Evolutionary conservation across 2,888 invertebrate genomes (phyloP).

Genomic region (Andrena hattorfiana): DNA sequence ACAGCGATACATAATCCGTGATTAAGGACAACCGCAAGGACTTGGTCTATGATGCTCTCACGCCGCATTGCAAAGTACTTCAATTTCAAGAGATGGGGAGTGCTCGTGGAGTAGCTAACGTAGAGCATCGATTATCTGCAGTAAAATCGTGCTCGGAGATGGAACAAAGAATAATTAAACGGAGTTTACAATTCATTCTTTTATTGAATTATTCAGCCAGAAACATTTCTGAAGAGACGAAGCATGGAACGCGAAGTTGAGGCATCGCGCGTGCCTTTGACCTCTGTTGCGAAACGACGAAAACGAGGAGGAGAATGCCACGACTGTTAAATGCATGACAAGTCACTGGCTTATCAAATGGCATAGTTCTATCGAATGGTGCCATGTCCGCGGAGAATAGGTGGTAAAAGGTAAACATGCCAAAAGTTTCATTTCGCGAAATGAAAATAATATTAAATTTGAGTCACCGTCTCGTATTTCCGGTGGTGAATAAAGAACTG

Average conservation of each 20-base stretch:
- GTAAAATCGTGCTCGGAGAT: neutral
- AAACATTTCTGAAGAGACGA: neutral
- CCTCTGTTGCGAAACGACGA: neutral
- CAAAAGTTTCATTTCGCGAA: constrained; percentile 70
- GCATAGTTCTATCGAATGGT: constrained; percentile 4
- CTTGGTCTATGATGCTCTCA: constrained; percentile 25
- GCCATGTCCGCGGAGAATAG: constrained; percentile 24
- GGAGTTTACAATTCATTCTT: neutral
- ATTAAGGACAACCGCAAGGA: constrained; percentile 46
- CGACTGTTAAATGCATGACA: neutral
- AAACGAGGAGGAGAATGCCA: neutral
- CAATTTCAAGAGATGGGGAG: neutral
- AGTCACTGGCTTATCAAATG: neutral
- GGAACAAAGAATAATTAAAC: neutral
- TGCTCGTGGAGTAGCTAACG: neutral
- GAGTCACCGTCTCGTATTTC: constrained; percentile 57
- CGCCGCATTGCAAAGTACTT: neutral
- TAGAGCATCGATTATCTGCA: neutral
- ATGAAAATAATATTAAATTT: constrained; percentile 74
- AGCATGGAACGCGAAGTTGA: neutral
- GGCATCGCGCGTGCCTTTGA: neutral
- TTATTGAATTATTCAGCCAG: neutral
- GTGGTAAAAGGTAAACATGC: constrained; percentile 27
- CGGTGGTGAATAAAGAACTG: constrained; percentile 46
- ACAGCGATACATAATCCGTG: constrained; percentile 40